Percentiles rank a stretch among this genome's conserved stretches.
Conservation (phyloP, 2,888 invertebrate genomes). For the Corbicula japonica region DNA sequence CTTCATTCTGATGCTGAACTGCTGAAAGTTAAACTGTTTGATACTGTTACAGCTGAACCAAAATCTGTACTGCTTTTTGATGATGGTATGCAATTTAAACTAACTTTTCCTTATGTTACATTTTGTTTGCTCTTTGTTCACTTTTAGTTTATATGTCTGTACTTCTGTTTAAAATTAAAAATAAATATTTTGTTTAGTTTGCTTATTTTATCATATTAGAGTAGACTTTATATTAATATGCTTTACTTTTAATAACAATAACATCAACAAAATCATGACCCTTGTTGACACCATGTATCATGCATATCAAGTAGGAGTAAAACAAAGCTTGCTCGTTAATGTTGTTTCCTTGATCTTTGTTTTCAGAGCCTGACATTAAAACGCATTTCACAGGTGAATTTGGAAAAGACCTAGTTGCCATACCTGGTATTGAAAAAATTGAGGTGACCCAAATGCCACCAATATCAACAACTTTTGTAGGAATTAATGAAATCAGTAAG, state of each 20-base stretch:
- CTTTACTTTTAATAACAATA: too few species aligned
- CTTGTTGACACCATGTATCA: too few species aligned
- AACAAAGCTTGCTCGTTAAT: too few species aligned
- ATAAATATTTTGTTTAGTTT: too few species aligned
- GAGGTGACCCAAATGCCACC: background rate
- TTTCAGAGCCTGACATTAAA: conserved; percentile 20
- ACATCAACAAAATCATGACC: too few species aligned
- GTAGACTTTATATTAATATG: too few species aligned
- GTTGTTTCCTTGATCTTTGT: background rate
- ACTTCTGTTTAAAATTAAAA: too few species aligned
- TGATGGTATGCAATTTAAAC: background rate
- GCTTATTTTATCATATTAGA: too few species aligned
- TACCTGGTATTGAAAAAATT: background rate
- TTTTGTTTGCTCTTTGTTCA: too few species aligned
- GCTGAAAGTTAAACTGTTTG: background rate
- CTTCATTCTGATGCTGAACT: background rate
- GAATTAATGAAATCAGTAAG: conserved; percentile 60
- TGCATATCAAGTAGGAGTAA: background rate
- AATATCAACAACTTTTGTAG: conserved; percentile 36
- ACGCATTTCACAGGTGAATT: too few species aligned
- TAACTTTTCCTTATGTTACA: background rate
- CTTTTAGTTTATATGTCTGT: too few species aligned
- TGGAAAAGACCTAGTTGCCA: too few species aligned
- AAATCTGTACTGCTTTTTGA: conserved; percentile 8
- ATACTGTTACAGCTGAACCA: conserved; percentile 1